Evolutionary conservation across 2,888 invertebrate species (phyloP).

Genomic region (Herminia tarsipennalis): DNA sequence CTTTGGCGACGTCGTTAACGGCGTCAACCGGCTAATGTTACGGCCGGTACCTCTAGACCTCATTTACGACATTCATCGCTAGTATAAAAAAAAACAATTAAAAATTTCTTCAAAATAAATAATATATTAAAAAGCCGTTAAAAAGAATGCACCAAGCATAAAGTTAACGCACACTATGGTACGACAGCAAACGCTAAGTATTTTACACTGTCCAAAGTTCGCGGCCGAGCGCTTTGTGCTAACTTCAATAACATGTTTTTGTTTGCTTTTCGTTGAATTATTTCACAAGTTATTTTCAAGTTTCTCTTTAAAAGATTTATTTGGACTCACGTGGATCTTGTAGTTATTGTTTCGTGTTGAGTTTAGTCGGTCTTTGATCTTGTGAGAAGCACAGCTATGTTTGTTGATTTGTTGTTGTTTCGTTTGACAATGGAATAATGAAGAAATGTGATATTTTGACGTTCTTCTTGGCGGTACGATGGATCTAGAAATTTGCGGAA

Average conservation of each 20-base stretch:
- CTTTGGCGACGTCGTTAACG: no score
- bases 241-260: slow-evolving; percentile 42
- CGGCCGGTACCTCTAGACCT: no score
- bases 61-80: no score
- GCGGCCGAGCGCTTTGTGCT: slow-evolving; percentile 12
- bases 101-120: no score
- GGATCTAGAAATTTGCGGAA: no score
- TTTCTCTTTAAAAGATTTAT: not conserved
- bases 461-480: no score
- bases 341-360: not conserved
- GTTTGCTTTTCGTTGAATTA: slow-evolving; percentile 30
- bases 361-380: not conserved
- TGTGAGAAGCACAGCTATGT: not conserved
- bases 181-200: not conserved
- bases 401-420: no score
- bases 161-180: not conserved
- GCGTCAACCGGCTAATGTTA: no score
- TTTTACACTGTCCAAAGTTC: slow-evolving; percentile 6
- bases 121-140: not conserved
- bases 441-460: no score
- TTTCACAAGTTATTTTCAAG: slow-evolving; percentile 28
- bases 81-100: no score
- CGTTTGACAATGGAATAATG: no score
- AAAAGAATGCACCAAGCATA: not conserved
- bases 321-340: slow-evolving; percentile 1